Conservation (phyloP, 2,113 vertebrate genomes). For the Glaucidium brasilianum region DNA sequence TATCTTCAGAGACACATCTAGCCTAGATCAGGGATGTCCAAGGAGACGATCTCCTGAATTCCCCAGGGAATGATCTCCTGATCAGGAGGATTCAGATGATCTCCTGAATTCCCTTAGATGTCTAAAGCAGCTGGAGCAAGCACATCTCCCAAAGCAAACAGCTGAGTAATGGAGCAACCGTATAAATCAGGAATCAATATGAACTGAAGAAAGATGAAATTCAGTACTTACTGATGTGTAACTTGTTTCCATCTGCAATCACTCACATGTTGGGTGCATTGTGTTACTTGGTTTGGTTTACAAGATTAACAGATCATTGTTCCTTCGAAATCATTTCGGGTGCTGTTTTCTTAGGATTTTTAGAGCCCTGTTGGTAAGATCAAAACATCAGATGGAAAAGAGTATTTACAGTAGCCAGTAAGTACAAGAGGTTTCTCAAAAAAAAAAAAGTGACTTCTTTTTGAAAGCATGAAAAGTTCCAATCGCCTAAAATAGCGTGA, state of each 20-base stretch:
- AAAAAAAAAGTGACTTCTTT: not conserved
- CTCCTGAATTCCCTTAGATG: not conserved
- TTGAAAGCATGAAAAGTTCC: not conserved
- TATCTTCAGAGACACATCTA: not conserved
- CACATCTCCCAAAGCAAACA: not conserved
- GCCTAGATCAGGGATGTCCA: not conserved
- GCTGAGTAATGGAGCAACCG: not conserved
- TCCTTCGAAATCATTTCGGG: not conserved
- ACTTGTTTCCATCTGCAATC: constrained; percentile 37
- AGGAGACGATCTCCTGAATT: not conserved
- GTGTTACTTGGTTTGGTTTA: rapidly evolving
- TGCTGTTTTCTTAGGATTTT: not conserved
- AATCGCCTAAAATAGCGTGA: not conserved
- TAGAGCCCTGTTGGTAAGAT: not conserved
- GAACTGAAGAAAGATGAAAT: not conserved
- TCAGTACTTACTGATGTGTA: constrained; percentile 33
- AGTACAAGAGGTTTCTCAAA: not conserved
- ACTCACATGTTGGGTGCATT: not conserved
- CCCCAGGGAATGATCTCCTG: no score
- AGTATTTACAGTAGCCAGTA: not conserved
- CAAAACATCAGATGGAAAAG: not conserved
- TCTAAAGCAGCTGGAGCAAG: not conserved
- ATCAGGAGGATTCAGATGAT: no score
- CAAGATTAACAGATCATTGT: not conserved
- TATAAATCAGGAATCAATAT: not conserved